Conservation (phyloP, 2,888 invertebrate genomes). For the Papilio demoleus region DNA sequence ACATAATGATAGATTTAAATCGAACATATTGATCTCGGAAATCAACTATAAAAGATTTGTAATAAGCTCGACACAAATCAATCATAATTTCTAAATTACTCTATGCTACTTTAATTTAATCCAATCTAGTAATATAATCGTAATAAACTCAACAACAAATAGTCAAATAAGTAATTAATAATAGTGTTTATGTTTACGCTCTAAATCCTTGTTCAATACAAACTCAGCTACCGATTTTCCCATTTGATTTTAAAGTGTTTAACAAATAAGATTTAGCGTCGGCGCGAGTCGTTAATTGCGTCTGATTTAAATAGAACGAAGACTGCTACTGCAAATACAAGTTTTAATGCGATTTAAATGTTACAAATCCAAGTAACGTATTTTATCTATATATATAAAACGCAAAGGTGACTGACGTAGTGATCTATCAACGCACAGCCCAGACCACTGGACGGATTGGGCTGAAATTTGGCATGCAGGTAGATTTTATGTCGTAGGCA, state of each 20-base stretch:
- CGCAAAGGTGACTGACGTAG: too few species aligned
- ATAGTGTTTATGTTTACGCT: neutral
- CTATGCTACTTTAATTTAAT: neutral
- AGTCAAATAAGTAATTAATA: neutral
- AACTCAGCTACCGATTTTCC: slow-evolving; percentile 23
- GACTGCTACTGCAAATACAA: slow-evolving; percentile 7
- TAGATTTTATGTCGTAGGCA: too few species aligned
- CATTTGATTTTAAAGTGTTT: slow-evolving; percentile 30
- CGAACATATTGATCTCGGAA: too few species aligned
- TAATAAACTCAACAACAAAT: neutral
- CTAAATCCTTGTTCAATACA: slow-evolving; percentile 7
- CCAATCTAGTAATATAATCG: neutral
- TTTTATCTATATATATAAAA: too few species aligned
- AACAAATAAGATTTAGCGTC: slow-evolving; percentile 29
- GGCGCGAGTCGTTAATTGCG: slow-evolving; percentile 24
- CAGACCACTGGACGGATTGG: too few species aligned
- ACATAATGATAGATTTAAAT: too few species aligned
- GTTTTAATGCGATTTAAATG: slow-evolving; percentile 13
- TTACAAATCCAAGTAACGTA: neutral
- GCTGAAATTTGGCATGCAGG: too few species aligned
- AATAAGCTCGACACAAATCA: neutral
- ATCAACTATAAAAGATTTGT: too few species aligned
- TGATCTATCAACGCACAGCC: too few species aligned
- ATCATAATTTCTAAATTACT: neutral
- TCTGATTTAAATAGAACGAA: slow-evolving; percentile 23